phyloP scores from a whole-genome alignment of 1,140 invertebrate genomes.

The Zophobas morio region DNA sequence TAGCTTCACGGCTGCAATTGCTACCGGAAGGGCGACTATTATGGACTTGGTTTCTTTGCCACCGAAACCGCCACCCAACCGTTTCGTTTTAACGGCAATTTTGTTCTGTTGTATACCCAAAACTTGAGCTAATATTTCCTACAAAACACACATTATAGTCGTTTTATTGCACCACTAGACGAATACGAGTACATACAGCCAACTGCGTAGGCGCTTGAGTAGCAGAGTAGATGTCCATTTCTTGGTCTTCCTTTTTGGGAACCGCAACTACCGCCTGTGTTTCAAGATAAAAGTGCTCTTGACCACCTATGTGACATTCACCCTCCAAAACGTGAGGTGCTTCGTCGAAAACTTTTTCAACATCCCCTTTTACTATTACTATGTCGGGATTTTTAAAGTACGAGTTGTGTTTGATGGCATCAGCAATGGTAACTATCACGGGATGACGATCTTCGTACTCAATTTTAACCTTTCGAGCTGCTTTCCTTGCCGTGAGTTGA shows the following conservation, averaged over 20 bases:
- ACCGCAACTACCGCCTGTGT: conserved; percentile 84
- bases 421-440: conserved; percentile 87
- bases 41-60: conserved; percentile 90
- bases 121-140: conserved; percentile 75
- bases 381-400: conserved; percentile 69
- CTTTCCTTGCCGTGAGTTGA: conserved; percentile 82
- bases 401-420: conserved; percentile 83
- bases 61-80: conserved; percentile 96
- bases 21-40: conserved; percentile 76
- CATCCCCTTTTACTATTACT: conserved; percentile 77
- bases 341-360: conserved; percentile 74
- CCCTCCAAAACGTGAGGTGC: conserved; percentile 80
- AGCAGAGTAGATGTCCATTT: conserved; percentile 88
- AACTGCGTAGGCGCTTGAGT: conserved; percentile 87
- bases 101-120: conserved; percentile 84
- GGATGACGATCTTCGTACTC: conserved; percentile 83
- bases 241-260: conserved; percentile 85
- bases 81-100: conserved; percentile 84
- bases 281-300: conserved; percentile 98
- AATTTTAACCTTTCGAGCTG: conserved; percentile 81
- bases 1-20: conserved; percentile 81
- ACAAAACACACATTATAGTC: neutral
- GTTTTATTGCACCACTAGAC: neutral
- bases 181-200: conserved; percentile 65
- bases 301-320: conserved; percentile 86